phyloP scores from a whole-genome alignment of 2,797 vertebrate species.

The Eutrigla gurnardus region DNA sequence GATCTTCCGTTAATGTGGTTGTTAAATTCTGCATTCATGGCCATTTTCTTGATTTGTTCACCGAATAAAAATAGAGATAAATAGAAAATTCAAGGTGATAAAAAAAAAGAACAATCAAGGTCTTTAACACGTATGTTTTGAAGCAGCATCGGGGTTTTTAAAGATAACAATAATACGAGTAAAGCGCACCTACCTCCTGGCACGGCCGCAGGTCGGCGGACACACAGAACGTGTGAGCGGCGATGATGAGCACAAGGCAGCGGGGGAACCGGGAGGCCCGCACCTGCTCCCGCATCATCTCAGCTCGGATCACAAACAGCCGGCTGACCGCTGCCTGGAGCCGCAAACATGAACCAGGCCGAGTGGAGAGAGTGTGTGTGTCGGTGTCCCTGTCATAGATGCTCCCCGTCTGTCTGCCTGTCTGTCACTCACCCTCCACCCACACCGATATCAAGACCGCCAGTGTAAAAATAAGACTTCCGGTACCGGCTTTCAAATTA shows the following conservation, averaged over 20 bases:
- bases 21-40: slow-evolving; percentile 7
- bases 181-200: slow-evolving; percentile 75
- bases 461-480: background rate
- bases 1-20: background rate
- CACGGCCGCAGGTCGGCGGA: slow-evolving; percentile 75
- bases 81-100: background rate
- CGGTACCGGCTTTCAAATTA: slow-evolving; percentile 36
- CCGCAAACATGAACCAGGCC: slow-evolving; percentile 40
- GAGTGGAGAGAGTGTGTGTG: slow-evolving; percentile 13
- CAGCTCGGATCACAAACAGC: slow-evolving; percentile 55
- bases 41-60: slow-evolving; percentile 25
- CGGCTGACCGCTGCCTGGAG: slow-evolving; percentile 52
- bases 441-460: background rate
- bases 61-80: background rate
- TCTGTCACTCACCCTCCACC: slow-evolving; percentile 18
- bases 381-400: slow-evolving; percentile 58
- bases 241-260: slow-evolving; percentile 59
- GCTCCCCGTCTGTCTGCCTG: slow-evolving; percentile 22
- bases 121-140: no score
- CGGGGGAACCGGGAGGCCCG: slow-evolving; percentile 52
- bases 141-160: background rate
- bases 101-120: background rate
- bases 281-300: slow-evolving; percentile 69
- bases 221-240: slow-evolving; percentile 43
- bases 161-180: background rate